Evolutionary conservation across 2,797 vertebrate species (phyloP).

Genomic region (Delichon dasypus): DNA sequence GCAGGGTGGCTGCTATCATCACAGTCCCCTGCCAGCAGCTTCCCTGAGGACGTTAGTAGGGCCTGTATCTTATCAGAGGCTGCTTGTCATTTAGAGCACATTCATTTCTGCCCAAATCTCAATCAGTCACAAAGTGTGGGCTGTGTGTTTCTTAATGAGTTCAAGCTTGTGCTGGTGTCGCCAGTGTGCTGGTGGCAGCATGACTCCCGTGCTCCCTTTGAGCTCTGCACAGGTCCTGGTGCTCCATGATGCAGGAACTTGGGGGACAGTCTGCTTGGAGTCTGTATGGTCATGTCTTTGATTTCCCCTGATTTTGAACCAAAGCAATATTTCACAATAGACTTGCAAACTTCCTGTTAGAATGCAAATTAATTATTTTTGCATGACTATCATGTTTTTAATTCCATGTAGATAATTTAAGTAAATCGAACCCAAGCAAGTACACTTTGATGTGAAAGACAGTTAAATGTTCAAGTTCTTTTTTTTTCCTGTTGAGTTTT

Average conservation of each 20-base stretch:
- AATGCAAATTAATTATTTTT: not conserved
- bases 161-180: not conserved
- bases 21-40: not conserved
- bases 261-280: not conserved
- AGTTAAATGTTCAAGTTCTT: not conserved
- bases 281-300: accelerated
- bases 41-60: not conserved
- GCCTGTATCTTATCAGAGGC: not conserved
- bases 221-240: not conserved
- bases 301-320: not conserved
- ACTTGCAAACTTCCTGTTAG: not conserved
- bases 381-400: not conserved
- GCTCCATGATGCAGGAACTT: accelerated
- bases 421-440: not conserved
- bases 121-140: not conserved
- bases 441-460: not conserved
- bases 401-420: not conserved
- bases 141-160: not conserved
- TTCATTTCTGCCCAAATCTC: not conserved
- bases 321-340: not conserved
- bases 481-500: not conserved
- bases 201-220: not conserved
- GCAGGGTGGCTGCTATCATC: not conserved
- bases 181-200: not conserved
- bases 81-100: not conserved